phyloP scores from a whole-genome alignment of 2,888 invertebrate species.

The Hyalella azteca region DNA sequence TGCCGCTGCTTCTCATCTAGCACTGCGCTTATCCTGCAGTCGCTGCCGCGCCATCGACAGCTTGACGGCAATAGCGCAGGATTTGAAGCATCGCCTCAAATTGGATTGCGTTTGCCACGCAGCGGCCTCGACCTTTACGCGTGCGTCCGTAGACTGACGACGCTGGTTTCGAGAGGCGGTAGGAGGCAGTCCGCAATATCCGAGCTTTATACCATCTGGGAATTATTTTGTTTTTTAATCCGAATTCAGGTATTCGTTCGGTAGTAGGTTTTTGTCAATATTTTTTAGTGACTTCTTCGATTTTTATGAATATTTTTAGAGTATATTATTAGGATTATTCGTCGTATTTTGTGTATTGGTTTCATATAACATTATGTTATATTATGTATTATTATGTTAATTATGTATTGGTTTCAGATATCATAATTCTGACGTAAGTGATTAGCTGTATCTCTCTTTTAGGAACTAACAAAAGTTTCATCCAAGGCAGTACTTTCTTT shows the following conservation, averaged over 20 bases:
- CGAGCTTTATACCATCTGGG: background rate
- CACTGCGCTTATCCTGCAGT: too few relatives aligned
- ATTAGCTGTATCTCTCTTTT: too few relatives aligned
- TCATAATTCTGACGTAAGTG: too few relatives aligned
- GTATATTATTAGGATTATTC: background rate
- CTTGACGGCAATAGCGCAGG: constrained; percentile 10
- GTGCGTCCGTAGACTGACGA: background rate
- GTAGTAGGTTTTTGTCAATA: background rate
- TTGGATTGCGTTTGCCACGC: background rate
- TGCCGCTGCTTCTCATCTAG: too few relatives aligned
- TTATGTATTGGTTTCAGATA: too few relatives aligned
- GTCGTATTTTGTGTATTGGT: background rate
- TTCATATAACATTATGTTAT: too few relatives aligned
- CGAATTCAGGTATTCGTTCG: too few relatives aligned
- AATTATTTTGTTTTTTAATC: background rate
- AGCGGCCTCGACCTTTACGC: background rate
- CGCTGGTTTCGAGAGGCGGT: background rate
- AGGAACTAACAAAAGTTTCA: too few relatives aligned
- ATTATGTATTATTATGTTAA: too few relatives aligned
- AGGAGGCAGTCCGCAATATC: background rate
- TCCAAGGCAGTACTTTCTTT: too few relatives aligned
- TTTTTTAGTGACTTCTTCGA: background rate
- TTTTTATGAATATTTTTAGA: background rate
- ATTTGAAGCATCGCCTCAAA: constrained; percentile 24
- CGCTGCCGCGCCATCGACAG: background rate